Conservation (phyloP, 2,113 vertebrate species). For the Lophura nycthemera region DNA sequence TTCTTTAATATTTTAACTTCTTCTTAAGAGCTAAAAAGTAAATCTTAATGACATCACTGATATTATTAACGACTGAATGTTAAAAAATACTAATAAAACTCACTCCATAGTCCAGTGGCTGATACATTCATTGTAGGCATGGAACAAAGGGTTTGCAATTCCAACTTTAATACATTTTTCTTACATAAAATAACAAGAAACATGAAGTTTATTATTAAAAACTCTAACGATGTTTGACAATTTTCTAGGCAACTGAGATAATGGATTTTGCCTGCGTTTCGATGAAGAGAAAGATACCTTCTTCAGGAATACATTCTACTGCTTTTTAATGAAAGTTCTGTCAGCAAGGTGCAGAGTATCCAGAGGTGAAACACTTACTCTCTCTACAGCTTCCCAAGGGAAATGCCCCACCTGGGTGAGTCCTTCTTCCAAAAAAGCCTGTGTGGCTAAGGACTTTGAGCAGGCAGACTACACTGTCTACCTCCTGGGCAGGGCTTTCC, state of each 20-base stretch:
- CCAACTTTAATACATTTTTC: neutral
- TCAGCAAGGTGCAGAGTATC: neutral
- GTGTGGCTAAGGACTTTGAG: neutral
- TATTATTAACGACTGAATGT: neutral
- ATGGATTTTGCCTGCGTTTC: neutral
- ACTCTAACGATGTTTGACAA: neutral
- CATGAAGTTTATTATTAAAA: neutral
- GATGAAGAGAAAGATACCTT: neutral
- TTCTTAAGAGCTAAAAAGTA: neutral
- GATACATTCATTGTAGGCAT: neutral
- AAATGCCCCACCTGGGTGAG: neutral
- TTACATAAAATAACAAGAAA: neutral
- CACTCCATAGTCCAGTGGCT: neutral
- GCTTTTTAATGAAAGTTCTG: neutral
- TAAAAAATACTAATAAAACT: neutral
- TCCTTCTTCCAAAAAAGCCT: neutral
- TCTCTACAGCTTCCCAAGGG: neutral
- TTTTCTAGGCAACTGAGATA: neutral
- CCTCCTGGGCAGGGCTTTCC: neutral
- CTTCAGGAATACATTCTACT: neutral
- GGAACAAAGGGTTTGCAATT: neutral
- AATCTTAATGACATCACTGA: neutral
- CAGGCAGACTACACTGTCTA: neutral
- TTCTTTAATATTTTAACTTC: neutral
- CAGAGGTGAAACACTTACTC: neutral